Conservation (phyloP, 2,888 invertebrate species). For the Empis livida region DNA sequence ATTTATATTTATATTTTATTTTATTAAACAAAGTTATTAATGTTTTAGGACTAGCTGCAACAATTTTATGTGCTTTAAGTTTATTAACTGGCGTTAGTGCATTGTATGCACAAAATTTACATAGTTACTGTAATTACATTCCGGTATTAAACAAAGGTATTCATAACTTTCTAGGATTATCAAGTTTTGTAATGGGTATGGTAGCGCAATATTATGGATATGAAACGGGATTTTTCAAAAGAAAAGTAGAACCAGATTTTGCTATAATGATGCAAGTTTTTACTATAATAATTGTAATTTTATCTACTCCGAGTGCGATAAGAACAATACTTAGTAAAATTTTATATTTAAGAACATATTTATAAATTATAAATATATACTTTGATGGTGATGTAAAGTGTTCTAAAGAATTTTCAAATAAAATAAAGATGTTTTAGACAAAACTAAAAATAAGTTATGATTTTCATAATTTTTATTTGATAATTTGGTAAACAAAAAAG, state of each 20-base stretch:
- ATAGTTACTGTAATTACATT: constrained; percentile 14
- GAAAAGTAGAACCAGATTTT: constrained; percentile 18
- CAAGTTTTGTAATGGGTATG: constrained; percentile 26
- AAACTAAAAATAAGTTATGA: too few relatives aligned
- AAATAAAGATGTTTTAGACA: too few relatives aligned
- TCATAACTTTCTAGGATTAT: constrained; percentile 26
- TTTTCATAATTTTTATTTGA: too few relatives aligned
- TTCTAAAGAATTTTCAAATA: too few relatives aligned
- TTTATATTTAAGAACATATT: too few relatives aligned
- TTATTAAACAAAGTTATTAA: background rate
- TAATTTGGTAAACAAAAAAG: too few relatives aligned
- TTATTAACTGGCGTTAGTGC: constrained; percentile 25
- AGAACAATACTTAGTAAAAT: too few relatives aligned
- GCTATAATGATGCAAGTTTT: constrained; percentile 24
- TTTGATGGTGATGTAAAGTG: too few relatives aligned
- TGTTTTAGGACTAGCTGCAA: constrained; percentile 24
- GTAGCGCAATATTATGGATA: constrained; percentile 30
- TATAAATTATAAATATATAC: too few relatives aligned
- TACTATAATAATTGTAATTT: constrained; percentile 23
- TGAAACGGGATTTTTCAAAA: constrained; percentile 24
- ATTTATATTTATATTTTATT: background rate
- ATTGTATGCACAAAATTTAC: constrained; percentile 22
- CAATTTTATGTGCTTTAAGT: constrained; percentile 24
- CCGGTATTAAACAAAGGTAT: constrained; percentile 28
- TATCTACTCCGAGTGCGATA: constrained; percentile 13